Evolutionary conservation across 1,140 invertebrate species (phyloP), one percentile per base, ranked within the genome.

Genomic region (Anagrus nilaparvatae): DNA sequence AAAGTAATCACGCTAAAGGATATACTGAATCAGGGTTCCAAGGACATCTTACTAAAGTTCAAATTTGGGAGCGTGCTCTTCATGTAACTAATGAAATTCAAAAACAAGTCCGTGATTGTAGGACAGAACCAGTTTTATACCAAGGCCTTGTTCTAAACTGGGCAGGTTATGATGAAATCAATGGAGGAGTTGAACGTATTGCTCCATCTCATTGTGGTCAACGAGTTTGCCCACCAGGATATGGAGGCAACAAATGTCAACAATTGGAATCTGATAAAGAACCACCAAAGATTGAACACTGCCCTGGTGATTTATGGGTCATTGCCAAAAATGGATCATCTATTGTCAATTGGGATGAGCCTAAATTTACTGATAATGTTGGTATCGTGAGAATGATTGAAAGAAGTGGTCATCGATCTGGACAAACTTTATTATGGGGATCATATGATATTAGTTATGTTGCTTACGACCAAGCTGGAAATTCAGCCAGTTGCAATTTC

Each of bases 81-180:
- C 89, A 95, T 59, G 82, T 94, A 10, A 87, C 85, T 2, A 82
- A 82, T 47, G 94, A 97, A 70, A 86, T 97, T 45, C 91, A 96
- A 49, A 87, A 91, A 63, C 87, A 91, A 74, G 84, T 88, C 17
- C 74, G 86, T 17, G 85, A 88, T 54, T 97, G 93, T 57, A 78
- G 91, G 55, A 89, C 86, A 7, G 87, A 92, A 49, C 88, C 90
- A 0, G 87, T 94, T 1, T 71, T 96, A 5, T 93, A 90, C 56
- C 77, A 79, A 48, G 85, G 85, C 9, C 66, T 96, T 1, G 74
- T 91, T 2, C 65, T 96, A 0, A 91, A 89, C 25, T 97, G 92
- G 89, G 81, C 87, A 12, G 90, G 90, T 23, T 97, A 94, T 60
- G 90, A 96, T 57, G 78, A 87, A 38, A 82, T 83, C 2, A 58